Conservation (phyloP, 2,113 vertebrate species). For the Phocoena phocoena region DNA sequence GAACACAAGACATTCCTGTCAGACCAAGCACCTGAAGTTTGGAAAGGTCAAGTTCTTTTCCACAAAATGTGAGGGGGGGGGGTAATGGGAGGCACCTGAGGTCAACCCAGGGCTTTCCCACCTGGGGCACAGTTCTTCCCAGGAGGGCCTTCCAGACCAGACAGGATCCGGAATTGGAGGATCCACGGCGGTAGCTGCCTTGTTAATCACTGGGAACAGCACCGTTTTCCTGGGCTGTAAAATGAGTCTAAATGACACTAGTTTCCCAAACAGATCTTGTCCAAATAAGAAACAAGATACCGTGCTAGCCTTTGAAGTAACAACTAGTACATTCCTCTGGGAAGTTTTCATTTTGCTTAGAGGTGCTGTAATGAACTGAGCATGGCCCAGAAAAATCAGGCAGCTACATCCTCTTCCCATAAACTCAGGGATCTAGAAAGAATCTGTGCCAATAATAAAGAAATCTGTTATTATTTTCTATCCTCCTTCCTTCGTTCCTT, state of each 20-base stretch:
- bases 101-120: not conserved
- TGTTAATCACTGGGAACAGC: not conserved
- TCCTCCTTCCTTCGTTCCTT: not conserved
- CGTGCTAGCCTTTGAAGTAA: not conserved
- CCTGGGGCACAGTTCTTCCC: not conserved
- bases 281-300: not conserved
- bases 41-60: not conserved
- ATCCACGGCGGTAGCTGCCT: too few species aligned
- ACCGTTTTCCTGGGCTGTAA: not conserved
- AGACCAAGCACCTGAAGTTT: not conserved
- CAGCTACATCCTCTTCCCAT: not conserved
- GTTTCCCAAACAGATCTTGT: not conserved
- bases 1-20: not conserved
- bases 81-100: not conserved
- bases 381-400: not conserved
- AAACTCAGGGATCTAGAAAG: not conserved
- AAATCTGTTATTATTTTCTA: not conserved
- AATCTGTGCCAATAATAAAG: not conserved
- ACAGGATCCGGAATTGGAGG: not conserved
- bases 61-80: rapidly evolving
- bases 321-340: not conserved
- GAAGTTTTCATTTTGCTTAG: not conserved
- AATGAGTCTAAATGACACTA: not conserved
- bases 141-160: not conserved
- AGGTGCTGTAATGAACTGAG: not conserved